Percentiles rank a stretch among this genome's conserved stretches.
Conservation (phyloP, 2,113 vertebrate genomes). For the Pitta sordida region DNA sequence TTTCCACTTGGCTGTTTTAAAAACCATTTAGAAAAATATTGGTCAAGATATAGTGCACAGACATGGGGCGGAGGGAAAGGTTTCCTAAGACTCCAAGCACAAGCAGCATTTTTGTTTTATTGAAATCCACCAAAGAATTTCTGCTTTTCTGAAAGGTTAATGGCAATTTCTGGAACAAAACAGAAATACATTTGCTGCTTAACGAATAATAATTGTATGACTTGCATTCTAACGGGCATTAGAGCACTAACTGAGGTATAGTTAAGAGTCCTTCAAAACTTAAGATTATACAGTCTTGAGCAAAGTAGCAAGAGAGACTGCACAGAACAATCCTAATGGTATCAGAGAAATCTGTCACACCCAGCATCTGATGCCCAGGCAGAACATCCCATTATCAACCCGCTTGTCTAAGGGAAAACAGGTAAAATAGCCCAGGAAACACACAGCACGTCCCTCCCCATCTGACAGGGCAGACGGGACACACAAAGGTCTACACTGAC, state of each 20-base stretch:
- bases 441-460: conserved; percentile 46
- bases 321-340: conserved; percentile 51
- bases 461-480: conserved; percentile 45
- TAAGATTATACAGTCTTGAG: conserved; percentile 57
- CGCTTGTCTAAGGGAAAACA: conserved; percentile 45
- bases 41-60: conserved; percentile 41
- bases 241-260: conserved; percentile 71
- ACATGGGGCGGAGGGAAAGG: neutral
- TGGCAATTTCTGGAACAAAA: conserved; percentile 56
- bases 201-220: conserved; percentile 16
- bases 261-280: conserved; percentile 70
- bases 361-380: conserved; percentile 39
- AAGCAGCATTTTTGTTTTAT: conserved; percentile 23
- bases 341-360: conserved; percentile 56
- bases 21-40: conserved; percentile 14
- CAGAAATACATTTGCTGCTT: conserved; percentile 49
- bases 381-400: conserved; percentile 11
- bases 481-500: conserved; percentile 36
- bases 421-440: conserved; percentile 17
- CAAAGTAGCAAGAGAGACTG: conserved; percentile 52
- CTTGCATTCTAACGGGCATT: conserved; percentile 39
- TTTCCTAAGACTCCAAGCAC: conserved; percentile 4
- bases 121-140: conserved; percentile 9
- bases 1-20: neutral
- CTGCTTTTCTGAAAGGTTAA: conserved; percentile 48